Evolutionary conservation across 2,797 vertebrate genomes (phyloP).

Genomic region (Buceros bicornis): DNA sequence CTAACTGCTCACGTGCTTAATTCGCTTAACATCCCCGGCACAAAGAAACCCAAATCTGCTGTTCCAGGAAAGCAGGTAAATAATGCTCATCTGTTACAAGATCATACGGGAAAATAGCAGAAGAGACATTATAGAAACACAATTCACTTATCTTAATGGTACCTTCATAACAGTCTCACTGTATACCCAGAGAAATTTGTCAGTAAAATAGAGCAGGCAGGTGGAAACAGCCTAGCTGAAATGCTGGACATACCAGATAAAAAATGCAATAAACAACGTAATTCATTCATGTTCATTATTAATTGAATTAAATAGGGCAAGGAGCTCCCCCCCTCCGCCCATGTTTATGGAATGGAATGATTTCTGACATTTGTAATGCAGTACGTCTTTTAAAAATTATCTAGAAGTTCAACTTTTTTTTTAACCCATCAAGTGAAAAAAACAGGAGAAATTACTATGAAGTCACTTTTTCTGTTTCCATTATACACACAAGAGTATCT

Average conservation of each 20-base stretch:
- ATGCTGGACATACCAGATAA: background rate
- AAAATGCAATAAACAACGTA: constrained; percentile 9
- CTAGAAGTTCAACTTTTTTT: background rate
- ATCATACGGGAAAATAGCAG: background rate
- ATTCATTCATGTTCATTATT: constrained; percentile 34
- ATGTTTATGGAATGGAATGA: background rate
- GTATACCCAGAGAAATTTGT: background rate
- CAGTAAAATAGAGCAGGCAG: background rate
- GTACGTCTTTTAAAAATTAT: background rate
- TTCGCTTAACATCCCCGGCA: background rate
- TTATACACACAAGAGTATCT: background rate
- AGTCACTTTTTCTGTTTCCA: background rate
- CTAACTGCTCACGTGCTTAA: background rate
- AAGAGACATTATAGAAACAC: background rate
- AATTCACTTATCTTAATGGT: background rate
- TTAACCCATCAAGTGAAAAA: background rate
- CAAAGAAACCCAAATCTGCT: background rate
- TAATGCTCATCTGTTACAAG: background rate
- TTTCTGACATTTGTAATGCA: background rate
- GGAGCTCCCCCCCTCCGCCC: background rate
- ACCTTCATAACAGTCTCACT: background rate
- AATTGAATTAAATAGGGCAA: background rate
- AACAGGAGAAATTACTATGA: background rate
- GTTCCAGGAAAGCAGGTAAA: constrained; percentile 18
- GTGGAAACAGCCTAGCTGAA: background rate